phyloP scores from a whole-genome alignment of 2,797 vertebrate species.

The Passerculus sandwichensis region DNA sequence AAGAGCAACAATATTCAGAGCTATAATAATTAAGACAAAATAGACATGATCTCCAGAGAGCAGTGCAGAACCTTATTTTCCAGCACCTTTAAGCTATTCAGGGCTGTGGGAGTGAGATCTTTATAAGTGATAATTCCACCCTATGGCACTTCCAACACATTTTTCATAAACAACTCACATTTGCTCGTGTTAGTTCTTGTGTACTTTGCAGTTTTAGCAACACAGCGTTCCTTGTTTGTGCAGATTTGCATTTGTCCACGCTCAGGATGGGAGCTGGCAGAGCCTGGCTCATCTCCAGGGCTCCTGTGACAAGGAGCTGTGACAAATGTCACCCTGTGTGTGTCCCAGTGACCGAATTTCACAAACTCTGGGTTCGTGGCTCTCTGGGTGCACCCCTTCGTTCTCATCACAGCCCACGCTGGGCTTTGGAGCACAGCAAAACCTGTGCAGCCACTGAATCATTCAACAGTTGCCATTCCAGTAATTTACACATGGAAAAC shows the following conservation, averaged over 20 bases:
- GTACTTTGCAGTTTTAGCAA: slow-evolving; percentile 51
- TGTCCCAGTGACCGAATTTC: neutral
- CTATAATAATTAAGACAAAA: slow-evolving; percentile 43
- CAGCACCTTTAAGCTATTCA: slow-evolving; percentile 35
- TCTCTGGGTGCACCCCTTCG: neutral
- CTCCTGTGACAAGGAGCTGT: neutral
- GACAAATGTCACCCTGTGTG: neutral
- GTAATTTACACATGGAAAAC: fast-evolving
- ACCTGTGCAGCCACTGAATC: neutral
- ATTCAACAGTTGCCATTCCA: neutral
- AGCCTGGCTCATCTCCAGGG: neutral
- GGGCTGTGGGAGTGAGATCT: slow-evolving; percentile 34
- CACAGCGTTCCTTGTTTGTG: neutral
- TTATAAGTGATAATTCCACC: slow-evolving; percentile 34
- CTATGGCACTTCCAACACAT: slow-evolving; percentile 46
- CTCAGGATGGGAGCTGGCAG: slow-evolving; percentile 4
- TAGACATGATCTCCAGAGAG: neutral
- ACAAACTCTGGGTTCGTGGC: neutral
- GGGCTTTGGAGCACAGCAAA: neutral
- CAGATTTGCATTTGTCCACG: slow-evolving; percentile 35
- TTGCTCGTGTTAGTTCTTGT: slow-evolving; percentile 10
- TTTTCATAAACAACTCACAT: slow-evolving; percentile 43
- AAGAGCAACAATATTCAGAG: slow-evolving; percentile 14
- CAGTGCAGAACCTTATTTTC: slow-evolving; percentile 18
- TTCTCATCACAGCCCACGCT: neutral